phyloP scores from a whole-genome alignment of 92 coral and sea anemone species.

The Blastomussa wellsi region DNA sequence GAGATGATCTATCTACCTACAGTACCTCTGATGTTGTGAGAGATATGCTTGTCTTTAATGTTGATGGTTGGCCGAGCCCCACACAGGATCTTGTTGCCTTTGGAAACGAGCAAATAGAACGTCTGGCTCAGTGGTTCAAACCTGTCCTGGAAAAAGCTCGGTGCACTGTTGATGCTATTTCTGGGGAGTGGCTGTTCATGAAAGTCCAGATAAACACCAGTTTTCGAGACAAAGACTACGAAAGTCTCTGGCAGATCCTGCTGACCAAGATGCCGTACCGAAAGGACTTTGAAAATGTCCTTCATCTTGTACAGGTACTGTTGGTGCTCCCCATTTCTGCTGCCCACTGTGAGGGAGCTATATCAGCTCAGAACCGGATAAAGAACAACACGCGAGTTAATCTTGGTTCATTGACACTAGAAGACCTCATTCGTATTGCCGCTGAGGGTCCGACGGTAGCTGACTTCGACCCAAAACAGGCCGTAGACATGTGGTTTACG shows the following conservation, averaged over 20 bases:
- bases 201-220: constrained; percentile 8
- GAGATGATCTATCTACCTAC: constrained; percentile 1
- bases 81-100: constrained; percentile 7
- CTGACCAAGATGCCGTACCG: constrained; percentile 36
- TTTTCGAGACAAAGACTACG: constrained; percentile 39
- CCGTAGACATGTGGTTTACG: constrained; percentile 31
- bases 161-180: background rate
- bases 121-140: no score
- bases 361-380: constrained; percentile 60
- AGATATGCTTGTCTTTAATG: background rate
- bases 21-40: no score
- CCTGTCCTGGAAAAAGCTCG: constrained; percentile 13
- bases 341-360: no score
- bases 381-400: constrained; percentile 50
- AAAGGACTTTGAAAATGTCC: constrained; percentile 44
- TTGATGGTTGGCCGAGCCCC: constrained; percentile 12
- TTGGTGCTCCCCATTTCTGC: constrained; percentile 57
- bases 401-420: constrained; percentile 47
- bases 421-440: constrained; percentile 53
- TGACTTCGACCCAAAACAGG: constrained; percentile 53
- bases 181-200: constrained; percentile 13
- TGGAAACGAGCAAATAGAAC: no score
- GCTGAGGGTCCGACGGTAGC: constrained; percentile 38
- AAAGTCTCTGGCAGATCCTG: constrained; percentile 36
- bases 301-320: constrained; percentile 52